These are phyloP conservation scores for Temnothorax longispinosus DNA, from an alignment of 1,140 invertebrate species.

Conservation along the genomic window DNA sequence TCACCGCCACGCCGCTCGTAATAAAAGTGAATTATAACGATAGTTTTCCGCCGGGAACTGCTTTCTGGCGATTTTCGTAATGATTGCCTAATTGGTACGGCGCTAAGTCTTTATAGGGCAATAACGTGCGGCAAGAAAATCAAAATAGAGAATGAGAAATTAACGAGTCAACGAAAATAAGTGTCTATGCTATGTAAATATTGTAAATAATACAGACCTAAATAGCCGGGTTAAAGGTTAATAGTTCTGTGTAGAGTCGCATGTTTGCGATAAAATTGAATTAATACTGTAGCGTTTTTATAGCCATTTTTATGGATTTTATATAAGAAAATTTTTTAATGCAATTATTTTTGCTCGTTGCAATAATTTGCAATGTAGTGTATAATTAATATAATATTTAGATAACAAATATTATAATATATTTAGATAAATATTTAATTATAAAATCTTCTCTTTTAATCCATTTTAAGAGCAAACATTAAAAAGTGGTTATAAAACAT, in stretches of 20 bases:
- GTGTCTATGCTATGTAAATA: background rate
- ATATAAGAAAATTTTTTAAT: background rate
- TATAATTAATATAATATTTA: background rate
- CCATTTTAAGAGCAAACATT: background rate
- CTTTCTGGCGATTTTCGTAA: slow-evolving; percentile 22
- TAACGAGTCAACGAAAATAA: slow-evolving; percentile 15
- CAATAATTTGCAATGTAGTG: background rate
- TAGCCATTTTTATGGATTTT: background rate
- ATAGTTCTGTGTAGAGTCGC: background rate
- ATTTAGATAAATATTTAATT: background rate
- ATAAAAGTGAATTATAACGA: slow-evolving; percentile 53
- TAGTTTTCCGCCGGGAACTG: background rate
- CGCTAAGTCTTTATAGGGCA: background rate
- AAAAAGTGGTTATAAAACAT: background rate
- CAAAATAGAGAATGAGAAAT: background rate
- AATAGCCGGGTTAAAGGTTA: background rate
- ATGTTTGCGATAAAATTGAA: background rate
- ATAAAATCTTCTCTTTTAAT: background rate
- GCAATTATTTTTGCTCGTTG: background rate
- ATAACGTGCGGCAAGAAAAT: background rate
- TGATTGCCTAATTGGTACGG: slow-evolving; percentile 34
- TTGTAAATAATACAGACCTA: slow-evolving; percentile 2
- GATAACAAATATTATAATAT: background rate
- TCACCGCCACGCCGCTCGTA: background rate
- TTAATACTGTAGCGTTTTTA: background rate